Base-by-base conservation (phyloP, 1,140 invertebrate genomes). In the Copidosoma floridanum region DNA sequence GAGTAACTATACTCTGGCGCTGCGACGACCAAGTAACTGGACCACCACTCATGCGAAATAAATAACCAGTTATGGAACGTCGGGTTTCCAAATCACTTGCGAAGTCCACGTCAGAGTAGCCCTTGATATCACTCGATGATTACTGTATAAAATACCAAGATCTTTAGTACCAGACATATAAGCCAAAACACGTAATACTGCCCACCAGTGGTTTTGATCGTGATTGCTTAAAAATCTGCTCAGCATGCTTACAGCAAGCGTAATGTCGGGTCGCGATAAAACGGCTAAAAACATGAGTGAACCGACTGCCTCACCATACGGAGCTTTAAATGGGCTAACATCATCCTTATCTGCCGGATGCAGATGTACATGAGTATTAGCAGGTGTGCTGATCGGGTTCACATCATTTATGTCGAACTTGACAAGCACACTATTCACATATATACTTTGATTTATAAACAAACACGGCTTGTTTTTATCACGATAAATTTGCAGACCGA, bases 221-320 rank as follows among this genome's bases (percentile, higher is more conserved):
- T 12, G n/a, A 47, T 26, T 24, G n/a, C n/a, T 21, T 3, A 47
- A 20, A 24, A 47, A 47, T 2, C 20, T 47, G 21, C 44, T 47
- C 3, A 47, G 35, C 14, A 26, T 59, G 43, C 63, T 72, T n/a
- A 72, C 67, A 0, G 72, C 66, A 65, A 63, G 76, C 1, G 65
- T 38, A 8, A 81, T 74, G 54, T 80, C 73, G 24, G 74, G 75
- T 27, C 76, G 44, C 6, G 74, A 70, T 3, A 63, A 44, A 8
- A 55, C 54, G 14, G 69, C 50, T 8, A 75, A 35, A 67, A 74
- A 78, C 41, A 76, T 44, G 12, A 79, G 60, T 37, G 59, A 56
- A n/a, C 72, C 72, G 11, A 75, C 62, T n/a, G 61, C 51, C 46
- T 74, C 60, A 29, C 62, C 63, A 57, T 65, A 75, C 21, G 51